Percentiles rank a stretch among this genome's conserved stretches.
Conservation (phyloP, 2,888 invertebrate species). For the Crossocerus cetratus region DNA sequence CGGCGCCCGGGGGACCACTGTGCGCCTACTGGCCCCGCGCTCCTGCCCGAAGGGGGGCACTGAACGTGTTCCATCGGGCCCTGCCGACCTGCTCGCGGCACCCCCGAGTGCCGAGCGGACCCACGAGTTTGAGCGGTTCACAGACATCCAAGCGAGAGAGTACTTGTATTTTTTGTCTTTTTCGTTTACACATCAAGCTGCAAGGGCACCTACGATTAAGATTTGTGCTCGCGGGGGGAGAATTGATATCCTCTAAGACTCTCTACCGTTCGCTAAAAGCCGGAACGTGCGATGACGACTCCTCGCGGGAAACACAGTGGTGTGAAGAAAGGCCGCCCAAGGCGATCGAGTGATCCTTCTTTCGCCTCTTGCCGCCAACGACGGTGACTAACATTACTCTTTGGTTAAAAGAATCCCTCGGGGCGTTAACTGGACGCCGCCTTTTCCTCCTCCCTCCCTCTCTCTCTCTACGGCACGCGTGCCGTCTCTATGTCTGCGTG, state of each 20-base stretch:
- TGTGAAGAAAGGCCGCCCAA: constrained; percentile 34
- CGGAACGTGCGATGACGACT: constrained; percentile 43
- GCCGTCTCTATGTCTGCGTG: constrained; percentile 6
- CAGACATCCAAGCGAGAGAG: constrained; percentile 60
- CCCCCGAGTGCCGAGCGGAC: constrained; percentile 33
- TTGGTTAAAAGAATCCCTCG: constrained; percentile 73
- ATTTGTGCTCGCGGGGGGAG: constrained; percentile 39
- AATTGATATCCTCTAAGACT: constrained; percentile 43
- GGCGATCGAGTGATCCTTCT: constrained; percentile 18
- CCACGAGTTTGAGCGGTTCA: constrained; percentile 60
- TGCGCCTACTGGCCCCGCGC: neutral
- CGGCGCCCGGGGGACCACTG: constrained; percentile 19
- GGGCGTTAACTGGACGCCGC: constrained; percentile 19
- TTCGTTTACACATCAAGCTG: constrained; percentile 56
- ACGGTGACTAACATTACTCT: constrained; percentile 69
- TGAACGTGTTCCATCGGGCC: too few relatives aligned
- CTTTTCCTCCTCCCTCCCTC: neutral
- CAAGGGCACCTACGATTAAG: constrained; percentile 35
- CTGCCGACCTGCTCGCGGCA: too few relatives aligned
- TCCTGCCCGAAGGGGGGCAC: too few relatives aligned
- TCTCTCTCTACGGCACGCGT: constrained; percentile 10
- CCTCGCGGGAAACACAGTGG: constrained; percentile 26
- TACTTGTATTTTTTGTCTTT: constrained; percentile 33
- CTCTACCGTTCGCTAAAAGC: constrained; percentile 55
- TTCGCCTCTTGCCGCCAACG: constrained; percentile 13